Evolutionary conservation across 2,888 invertebrate genomes (phyloP), one percentile per base, ranked within the genome.

Genomic region (Andrena camellia): DNA sequence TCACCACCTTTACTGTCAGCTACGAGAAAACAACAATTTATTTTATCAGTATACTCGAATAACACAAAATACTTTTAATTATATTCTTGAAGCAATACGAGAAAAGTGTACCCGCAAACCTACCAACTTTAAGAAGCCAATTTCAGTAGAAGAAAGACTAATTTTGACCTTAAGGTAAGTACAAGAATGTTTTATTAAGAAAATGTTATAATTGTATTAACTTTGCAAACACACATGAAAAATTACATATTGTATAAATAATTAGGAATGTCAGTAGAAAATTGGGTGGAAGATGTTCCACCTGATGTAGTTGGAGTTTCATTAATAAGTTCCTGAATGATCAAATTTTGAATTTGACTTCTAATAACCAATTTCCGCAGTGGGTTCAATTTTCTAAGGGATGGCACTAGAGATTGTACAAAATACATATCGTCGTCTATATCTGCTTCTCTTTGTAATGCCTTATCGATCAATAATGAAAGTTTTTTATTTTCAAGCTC

Each of bases 121-220:
- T 20, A 52, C 52, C 20, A 52, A 52, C n/a, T 52, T 52, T 52
- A 52, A 52, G 52, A 20, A 52, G 20, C 52, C 52, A 52, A 52
- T 52, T 52, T 52, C 52, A 20, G 52, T 52, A 52, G n/a, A 52
- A 20, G 20, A 52, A 52, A 52, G 52, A 20, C 20, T n/a, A 20
- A 52, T 52, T 52, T n/a, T 52, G 52, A 20, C 52, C 6, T 20
- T n/a, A 52, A 52, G n/a, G 52, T 52, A 52, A 52, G 2, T 0
- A 52, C n/a, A n/a, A 52, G 52, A 52, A 52, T 52, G n/a, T 52
- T 20, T 52, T 52, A 52, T 52, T 48, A 17, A 48, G 17, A 48
- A 48, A 48, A 17, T 48, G 48, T 48, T 17, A n/a, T n/a, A n/a
- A n/a, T n/a, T n/a, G n/a, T n/a, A n/a, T n/a, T n/a, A n/a, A n/a